Evolutionary conservation across 2,113 vertebrate genomes (phyloP).

Genomic region (Thinocorus orbignyianus): DNA sequence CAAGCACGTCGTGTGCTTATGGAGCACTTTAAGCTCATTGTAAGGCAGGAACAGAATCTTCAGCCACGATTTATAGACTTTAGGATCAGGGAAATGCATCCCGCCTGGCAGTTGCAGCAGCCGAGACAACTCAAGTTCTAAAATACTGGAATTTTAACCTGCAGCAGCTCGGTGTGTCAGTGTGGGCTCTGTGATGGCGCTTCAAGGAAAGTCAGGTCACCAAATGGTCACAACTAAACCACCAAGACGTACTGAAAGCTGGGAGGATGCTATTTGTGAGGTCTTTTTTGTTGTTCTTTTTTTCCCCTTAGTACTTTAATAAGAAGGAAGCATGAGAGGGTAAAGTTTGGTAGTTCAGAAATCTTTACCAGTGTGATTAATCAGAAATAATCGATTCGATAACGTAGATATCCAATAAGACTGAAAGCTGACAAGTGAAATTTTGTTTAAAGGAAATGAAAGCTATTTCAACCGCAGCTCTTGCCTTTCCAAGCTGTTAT

Average conservation of each 20-base stretch:
- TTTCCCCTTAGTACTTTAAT: neutral
- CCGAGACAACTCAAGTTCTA: neutral
- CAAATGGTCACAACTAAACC: neutral
- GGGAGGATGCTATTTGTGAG: neutral
- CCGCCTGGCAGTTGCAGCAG: fast-evolving
- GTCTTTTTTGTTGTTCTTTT: neutral
- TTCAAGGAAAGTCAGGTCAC: neutral
- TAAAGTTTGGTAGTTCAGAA: neutral
- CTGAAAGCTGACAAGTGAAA: neutral
- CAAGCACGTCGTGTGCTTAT: neutral
- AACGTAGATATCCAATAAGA: neutral
- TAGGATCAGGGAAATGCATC: neutral
- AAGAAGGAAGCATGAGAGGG: neutral
- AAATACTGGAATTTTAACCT: neutral
- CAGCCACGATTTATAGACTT: neutral
- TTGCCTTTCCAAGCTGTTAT: neutral
- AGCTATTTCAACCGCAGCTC: neutral
- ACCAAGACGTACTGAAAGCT: neutral
- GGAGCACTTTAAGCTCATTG: neutral
- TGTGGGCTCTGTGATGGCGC: neutral
- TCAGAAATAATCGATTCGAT: neutral
- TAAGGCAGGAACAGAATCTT: neutral
- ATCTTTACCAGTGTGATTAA: neutral
- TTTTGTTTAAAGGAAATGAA: neutral
- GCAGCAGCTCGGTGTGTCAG: fast-evolving